These are phyloP conservation scores for Miniopterus natalensis DNA, from an alignment of 2,113 vertebrate species.

Conservation along the genomic window DNA sequence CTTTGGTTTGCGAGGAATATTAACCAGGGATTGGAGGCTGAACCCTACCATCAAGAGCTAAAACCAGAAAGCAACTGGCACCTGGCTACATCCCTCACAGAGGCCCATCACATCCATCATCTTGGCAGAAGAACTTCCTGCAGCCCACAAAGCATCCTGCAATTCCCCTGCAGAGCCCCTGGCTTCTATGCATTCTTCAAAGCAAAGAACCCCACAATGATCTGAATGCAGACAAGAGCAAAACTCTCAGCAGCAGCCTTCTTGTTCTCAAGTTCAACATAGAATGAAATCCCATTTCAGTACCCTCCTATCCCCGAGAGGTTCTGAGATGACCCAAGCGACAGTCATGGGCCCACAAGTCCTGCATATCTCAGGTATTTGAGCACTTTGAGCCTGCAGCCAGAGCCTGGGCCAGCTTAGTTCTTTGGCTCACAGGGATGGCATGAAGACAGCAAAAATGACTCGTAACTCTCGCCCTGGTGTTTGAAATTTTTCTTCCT, in stretches of 20 bases:
- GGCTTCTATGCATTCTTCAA: constrained; percentile 73
- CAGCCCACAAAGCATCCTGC: constrained; percentile 41
- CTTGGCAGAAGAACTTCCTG: constrained; percentile 67
- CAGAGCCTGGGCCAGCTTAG: neutral
- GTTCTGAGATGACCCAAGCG: neutral
- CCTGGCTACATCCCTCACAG: constrained; percentile 63
- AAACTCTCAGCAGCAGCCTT: constrained; percentile 38
- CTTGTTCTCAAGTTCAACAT: constrained; percentile 16
- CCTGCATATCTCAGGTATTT: neutral
- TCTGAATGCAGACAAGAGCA: constrained; percentile 49
- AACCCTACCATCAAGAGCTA: constrained; percentile 46
- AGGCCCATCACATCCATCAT: constrained; percentile 73
- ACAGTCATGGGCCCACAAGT: neutral
- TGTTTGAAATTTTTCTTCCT: neutral
- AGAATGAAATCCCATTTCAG: neutral
- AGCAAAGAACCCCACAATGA: constrained; percentile 54
- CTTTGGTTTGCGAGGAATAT: neutral
- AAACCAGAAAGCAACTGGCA: constrained; percentile 65
- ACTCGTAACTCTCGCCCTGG: neutral
- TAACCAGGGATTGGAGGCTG: constrained; percentile 44
- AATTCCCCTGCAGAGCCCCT: constrained; percentile 66
- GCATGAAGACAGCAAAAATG: neutral
- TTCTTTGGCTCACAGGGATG: neutral
- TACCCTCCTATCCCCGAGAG: neutral
- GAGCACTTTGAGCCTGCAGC: neutral